A percentile compares a stretch with the other conserved stretches of the same genome.
Conservation (phyloP, 2,888 invertebrate genomes). For the Coecobrya sp. region DNA sequence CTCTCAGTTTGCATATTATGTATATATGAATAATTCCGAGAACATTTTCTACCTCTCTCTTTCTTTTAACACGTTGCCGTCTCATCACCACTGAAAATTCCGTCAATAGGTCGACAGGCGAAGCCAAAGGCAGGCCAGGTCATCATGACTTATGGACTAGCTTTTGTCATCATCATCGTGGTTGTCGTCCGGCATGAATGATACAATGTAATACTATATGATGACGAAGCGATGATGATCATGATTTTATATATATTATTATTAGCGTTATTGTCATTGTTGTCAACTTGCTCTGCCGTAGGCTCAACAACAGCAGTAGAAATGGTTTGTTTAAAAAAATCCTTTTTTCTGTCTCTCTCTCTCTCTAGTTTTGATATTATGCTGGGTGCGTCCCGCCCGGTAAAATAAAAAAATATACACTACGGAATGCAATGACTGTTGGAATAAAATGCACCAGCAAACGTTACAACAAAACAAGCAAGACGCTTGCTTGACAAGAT, state of each 20-base stretch:
- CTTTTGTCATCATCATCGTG: constrained; percentile 51
- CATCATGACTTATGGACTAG: constrained; percentile 74
- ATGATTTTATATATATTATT: constrained; percentile 50
- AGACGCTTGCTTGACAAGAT: constrained; percentile 73
- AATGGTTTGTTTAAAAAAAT: constrained; percentile 1
- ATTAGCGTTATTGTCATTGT: constrained; percentile 50
- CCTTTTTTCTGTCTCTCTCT: neutral
- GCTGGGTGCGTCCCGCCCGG: constrained; percentile 79
- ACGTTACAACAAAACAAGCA: neutral
- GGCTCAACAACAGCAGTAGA: constrained; percentile 32
- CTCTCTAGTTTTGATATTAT: constrained; percentile 39
- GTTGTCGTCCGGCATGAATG: constrained; percentile 35
- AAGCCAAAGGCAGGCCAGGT: constrained; percentile 43
- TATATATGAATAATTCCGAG: constrained; percentile 29
- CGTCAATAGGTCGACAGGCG: constrained; percentile 74
- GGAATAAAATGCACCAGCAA: constrained; percentile 38
- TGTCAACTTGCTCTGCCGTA: constrained; percentile 74
- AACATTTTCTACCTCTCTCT: neutral
- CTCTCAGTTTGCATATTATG: constrained; percentile 48
- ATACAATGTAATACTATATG: constrained; percentile 49
- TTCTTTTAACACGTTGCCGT: constrained; percentile 67
- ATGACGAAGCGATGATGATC: constrained; percentile 16
- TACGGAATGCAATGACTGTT: constrained; percentile 26
- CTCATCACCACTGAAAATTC: constrained; percentile 62
- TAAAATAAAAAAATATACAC: constrained; percentile 19